Evolutionary conservation across 2,888 invertebrate genomes (phyloP).

Genomic region (Oxyscelio sp.): DNA sequence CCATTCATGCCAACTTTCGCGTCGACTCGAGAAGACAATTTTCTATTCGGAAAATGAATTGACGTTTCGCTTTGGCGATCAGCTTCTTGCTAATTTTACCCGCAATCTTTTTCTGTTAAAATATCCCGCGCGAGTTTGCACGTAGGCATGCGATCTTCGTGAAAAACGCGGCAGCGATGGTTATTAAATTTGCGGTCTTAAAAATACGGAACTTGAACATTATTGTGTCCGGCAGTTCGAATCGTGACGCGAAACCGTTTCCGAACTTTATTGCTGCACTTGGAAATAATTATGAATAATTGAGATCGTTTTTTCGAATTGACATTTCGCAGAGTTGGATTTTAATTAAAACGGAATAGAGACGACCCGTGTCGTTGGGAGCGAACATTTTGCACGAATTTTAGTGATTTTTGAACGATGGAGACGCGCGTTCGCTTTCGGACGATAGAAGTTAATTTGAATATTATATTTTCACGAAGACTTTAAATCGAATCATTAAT

Average conservation of each 20-base stretch:
- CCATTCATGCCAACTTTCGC: conserved; percentile 46
- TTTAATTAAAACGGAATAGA: conserved; percentile 34
- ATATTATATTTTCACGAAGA: no score
- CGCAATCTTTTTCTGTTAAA: conserved; percentile 46
- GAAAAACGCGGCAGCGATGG: conserved; percentile 52
- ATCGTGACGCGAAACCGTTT: background rate
- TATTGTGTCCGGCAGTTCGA: conserved; percentile 21
- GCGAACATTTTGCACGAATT: no score
- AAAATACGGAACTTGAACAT: conserved; percentile 46
- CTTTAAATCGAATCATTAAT: no score
- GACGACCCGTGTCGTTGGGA: no score
- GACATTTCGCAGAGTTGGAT: conserved; percentile 7
- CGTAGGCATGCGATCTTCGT: conserved; percentile 40
- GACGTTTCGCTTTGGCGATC: conserved; percentile 41
- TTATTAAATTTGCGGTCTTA: conserved; percentile 48
- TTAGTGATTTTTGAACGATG: no score
- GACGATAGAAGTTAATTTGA: no score
- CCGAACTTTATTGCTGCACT: conserved; percentile 11
- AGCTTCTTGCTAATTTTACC: conserved; percentile 47
- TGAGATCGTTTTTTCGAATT: conserved; percentile 28
- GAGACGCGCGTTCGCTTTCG: no score
- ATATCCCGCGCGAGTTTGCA: conserved; percentile 26
- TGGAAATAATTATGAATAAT: conserved; percentile 33
- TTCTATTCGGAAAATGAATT: conserved; percentile 20
- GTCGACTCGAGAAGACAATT: background rate